These are phyloP conservation scores for Salarias fasciatus DNA, from an alignment of 2,797 vertebrate genomes.

Conservation along the genomic window DNA sequence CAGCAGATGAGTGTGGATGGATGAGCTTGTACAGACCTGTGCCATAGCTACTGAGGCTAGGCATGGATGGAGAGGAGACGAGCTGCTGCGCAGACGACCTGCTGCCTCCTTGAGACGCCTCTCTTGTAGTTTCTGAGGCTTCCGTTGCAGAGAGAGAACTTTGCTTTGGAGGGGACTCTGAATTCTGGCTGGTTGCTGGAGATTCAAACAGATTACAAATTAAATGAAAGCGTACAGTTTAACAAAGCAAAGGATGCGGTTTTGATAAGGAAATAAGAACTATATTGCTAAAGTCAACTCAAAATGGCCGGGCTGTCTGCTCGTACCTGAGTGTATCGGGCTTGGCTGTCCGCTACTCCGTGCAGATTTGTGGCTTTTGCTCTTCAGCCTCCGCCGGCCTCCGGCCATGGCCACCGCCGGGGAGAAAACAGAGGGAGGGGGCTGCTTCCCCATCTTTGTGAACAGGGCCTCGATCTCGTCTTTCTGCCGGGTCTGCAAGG, in stretches of 20 bases:
- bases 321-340: constrained; percentile 81
- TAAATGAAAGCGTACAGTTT: too few relatives aligned
- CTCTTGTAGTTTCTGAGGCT: constrained; percentile 37
- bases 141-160: constrained; percentile 46
- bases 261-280: too few relatives aligned
- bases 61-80: constrained; percentile 69
- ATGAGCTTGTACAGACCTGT: constrained; percentile 49
- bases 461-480: constrained; percentile 92
- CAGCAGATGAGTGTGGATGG: neutral
- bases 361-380: constrained; percentile 90
- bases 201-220: too few relatives aligned
- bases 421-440: constrained; percentile 86
- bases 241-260: too few relatives aligned
- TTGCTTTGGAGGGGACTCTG: constrained; percentile 59
- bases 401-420: constrained; percentile 89
- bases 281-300: too few relatives aligned
- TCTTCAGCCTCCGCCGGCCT: constrained; percentile 89
- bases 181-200: constrained; percentile 21
- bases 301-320: too few relatives aligned
- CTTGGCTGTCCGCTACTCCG: constrained; percentile 89
- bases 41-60: constrained; percentile 65
- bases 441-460: constrained; percentile 86
- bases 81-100: constrained; percentile 41
- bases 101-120: constrained; percentile 32
- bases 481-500: constrained; percentile 91